Evolutionary conservation across 1,140 invertebrate genomes (phyloP).

Genomic region (Cyphomyrmex costatus): DNA sequence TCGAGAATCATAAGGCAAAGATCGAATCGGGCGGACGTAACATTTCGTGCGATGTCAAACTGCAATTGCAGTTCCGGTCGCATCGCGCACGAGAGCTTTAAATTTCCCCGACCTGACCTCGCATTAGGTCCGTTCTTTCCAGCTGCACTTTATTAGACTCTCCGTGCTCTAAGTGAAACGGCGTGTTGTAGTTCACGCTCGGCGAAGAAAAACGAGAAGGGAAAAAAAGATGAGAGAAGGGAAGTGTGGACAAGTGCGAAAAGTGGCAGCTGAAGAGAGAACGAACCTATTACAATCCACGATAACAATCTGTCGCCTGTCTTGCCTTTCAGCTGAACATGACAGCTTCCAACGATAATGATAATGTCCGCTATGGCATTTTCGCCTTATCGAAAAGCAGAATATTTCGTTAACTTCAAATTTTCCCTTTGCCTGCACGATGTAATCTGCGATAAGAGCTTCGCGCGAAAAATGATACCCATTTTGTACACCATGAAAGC

Average conservation of each 20-base stretch:
- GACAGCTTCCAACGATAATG: constrained; percentile 36
- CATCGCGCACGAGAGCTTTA: constrained; percentile 32
- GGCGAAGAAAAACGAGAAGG: neutral
- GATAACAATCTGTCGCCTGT: constrained; percentile 57
- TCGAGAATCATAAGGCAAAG: neutral
- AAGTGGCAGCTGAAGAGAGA: constrained; percentile 42
- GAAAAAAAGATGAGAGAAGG: neutral
- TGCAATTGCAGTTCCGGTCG: constrained; percentile 54
- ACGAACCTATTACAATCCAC: constrained; percentile 49
- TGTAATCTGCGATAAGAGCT: constrained; percentile 2
- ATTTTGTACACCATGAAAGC: neutral
- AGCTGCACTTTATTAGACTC: constrained; percentile 50
- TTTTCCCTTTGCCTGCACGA: neutral
- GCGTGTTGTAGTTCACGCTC: constrained; percentile 12
- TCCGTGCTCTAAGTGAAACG: constrained; percentile 40
- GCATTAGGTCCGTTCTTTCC: constrained; percentile 31
- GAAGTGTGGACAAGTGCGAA: constrained; percentile 34
- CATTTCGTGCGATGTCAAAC: constrained; percentile 43
- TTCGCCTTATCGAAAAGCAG: constrained; percentile 8
- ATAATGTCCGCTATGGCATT: constrained; percentile 38
- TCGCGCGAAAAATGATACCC: neutral
- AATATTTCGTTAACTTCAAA: constrained; percentile 22
- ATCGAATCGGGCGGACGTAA: constrained; percentile 39
- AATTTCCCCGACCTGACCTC: constrained; percentile 25
- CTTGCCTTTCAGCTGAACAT: neutral